Evolutionary conservation across 2,888 invertebrate species (phyloP).

Genomic region (Callyntrura sp.): DNA sequence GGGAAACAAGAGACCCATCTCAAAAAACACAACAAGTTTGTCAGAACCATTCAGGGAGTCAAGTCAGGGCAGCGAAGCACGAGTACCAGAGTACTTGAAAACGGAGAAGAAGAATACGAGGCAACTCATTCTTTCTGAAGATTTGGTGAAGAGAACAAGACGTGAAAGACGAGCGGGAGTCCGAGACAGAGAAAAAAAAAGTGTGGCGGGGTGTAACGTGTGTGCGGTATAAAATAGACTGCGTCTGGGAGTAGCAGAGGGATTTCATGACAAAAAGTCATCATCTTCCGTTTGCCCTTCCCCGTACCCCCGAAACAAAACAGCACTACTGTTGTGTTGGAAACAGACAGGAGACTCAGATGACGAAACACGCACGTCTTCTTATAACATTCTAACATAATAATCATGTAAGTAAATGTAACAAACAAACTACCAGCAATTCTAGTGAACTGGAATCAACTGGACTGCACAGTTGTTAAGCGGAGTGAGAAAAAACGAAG

Average conservation of each 20-base stretch:
- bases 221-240: not conserved
- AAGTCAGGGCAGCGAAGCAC: not conserved
- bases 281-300: conserved; percentile 5
- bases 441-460: not conserved
- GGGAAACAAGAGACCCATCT: not conserved
- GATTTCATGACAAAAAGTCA: conserved; percentile 48
- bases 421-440: no score
- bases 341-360: not conserved
- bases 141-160: no score
- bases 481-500: not conserved
- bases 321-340: not conserved
- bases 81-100: conserved; percentile 19
- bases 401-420: not conserved
- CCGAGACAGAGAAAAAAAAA: not conserved
- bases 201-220: not conserved
- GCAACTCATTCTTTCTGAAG: not conserved
- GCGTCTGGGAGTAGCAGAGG: no score
- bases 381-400: conserved; percentile 10
- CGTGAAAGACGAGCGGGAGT: no score
- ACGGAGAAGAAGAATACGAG: conserved; percentile 15
- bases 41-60: not conserved
- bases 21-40: conserved; percentile 7
- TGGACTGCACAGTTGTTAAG: not conserved
- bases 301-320: not conserved
- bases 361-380: not conserved